Evolutionary conservation across 2,113 vertebrate genomes (phyloP), one percentile per base, ranked within the genome.

Genomic region (Puma concolor): DNA sequence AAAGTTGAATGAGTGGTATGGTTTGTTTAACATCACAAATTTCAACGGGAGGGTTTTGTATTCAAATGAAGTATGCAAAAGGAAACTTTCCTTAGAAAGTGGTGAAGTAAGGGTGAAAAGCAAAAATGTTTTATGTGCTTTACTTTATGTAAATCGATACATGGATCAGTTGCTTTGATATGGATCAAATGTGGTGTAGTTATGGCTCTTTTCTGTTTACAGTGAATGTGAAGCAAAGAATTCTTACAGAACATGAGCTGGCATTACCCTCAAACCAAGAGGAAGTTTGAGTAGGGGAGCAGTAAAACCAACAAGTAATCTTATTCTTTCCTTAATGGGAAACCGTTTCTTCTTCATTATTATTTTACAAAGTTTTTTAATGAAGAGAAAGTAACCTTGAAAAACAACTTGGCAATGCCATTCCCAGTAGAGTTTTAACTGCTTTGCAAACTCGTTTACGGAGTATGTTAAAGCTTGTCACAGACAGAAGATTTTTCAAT

Each of bases 11-110:
- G 99, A 99, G 98, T 98, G 98, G 98, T 99, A 99, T 98, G 99
- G 99, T 99, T 99, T 99, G 99, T 99, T 99, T 99, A 99, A 99
- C 99, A 99, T 99, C 98, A 97, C 99, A 99, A 98, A 99, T 99
- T 99, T 99, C 98, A 98, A 97, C 5, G 33, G 97, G 97, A 99
- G 96, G 98, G 98, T 99, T 99, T 98, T 98, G 98, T 99, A 99
- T 99, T 99, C 98, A 98, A 98, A 98, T 99, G 98, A 98, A 98
- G 98, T 98, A 98, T 96, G 98, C 97, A 97, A 98, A 98, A 98
- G 90, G 97, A 98, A 98, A 98, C 96, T 99, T 98, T 97, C 83
- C 81, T 98, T 98, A 97, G 97, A 98, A 98, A 98, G 97, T 97
- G 97, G 97, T 90, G 91, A 96, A 98, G 98, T 98, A 97, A 97